Evolutionary conservation across 2,797 vertebrate species (phyloP).

Genomic region (Serranus cabrilla): DNA sequence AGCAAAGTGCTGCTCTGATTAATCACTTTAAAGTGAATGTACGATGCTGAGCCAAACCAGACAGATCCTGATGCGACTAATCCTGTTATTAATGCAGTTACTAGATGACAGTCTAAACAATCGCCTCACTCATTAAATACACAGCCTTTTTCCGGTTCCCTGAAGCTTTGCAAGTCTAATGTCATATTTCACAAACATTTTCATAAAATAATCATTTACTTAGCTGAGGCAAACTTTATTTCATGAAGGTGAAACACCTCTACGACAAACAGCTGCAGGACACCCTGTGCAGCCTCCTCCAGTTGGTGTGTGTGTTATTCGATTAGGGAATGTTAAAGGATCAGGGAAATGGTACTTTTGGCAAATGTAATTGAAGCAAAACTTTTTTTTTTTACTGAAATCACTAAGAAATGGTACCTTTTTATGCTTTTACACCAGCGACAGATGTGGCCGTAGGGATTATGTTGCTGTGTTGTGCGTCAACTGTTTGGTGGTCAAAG

Average conservation of each 20-base stretch:
- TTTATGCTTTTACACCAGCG: no score
- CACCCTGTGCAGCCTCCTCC: not conserved
- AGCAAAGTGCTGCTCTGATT: slow-evolving; percentile 20
- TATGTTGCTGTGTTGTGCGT: no score
- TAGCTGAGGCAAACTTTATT: slow-evolving; percentile 15
- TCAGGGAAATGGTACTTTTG: no score
- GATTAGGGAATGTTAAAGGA: not conserved
- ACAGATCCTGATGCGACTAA: not conserved
- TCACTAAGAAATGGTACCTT: no score
- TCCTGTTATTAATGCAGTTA: slow-evolving; percentile 11
- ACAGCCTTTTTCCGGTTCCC: slow-evolving; percentile 7
- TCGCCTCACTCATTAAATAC: slow-evolving; percentile 1
- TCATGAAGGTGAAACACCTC: not conserved
- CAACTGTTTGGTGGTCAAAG: no score
- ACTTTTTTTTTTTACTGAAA: no score
- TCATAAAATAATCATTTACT: slow-evolving; percentile 3
- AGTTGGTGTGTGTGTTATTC: slow-evolving; percentile 22
- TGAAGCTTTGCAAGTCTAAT: slow-evolving; percentile 8
- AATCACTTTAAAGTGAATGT: slow-evolving; percentile 19
- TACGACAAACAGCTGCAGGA: slow-evolving; percentile 18
- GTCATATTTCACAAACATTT: slow-evolving; percentile 19
- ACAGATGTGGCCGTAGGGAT: no score
- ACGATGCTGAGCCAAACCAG: not conserved
- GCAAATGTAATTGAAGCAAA: no score
- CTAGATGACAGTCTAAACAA: slow-evolving; percentile 17